Conservation (phyloP, 2,113 vertebrate species). For the Amblyornis subalaris region DNA sequence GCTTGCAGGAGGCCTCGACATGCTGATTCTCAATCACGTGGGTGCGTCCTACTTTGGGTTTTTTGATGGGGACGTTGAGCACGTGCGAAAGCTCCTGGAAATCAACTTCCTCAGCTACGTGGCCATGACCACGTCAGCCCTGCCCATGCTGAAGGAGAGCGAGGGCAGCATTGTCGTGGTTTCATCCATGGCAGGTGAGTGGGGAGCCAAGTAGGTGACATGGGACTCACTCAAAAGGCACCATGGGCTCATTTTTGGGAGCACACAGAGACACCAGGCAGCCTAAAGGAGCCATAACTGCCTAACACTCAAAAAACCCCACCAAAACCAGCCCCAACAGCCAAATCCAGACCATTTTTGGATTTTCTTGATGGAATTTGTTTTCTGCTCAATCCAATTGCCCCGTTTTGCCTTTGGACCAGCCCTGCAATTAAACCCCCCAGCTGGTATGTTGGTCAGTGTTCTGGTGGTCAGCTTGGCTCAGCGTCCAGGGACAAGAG, state of each 20-base stretch:
- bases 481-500: background rate
- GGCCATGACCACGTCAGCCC: conserved; percentile 51
- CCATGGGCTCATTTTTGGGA: accelerated
- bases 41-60: background rate
- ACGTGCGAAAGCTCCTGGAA: conserved; percentile 57
- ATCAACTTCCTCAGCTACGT: conserved; percentile 77
- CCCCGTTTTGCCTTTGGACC: background rate
- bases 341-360: background rate
- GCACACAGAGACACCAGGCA: background rate
- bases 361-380: background rate
- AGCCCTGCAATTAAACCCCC: background rate
- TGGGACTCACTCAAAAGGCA: background rate
- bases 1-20: conserved; percentile 73
- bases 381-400: background rate
- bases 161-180: conserved; percentile 71
- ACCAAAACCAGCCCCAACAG: background rate
- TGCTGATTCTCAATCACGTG: conserved; percentile 78
- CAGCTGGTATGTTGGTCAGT: accelerated
- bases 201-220: accelerated
- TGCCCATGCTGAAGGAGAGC: conserved; percentile 76
- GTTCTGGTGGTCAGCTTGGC: background rate
- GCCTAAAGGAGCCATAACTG: background rate
- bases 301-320: background rate
- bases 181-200: conserved; percentile 75
- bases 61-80: conserved; percentile 33